Evolutionary conservation across 2,113 vertebrate species (phyloP).

Genomic region (Psittacara wagleri): DNA sequence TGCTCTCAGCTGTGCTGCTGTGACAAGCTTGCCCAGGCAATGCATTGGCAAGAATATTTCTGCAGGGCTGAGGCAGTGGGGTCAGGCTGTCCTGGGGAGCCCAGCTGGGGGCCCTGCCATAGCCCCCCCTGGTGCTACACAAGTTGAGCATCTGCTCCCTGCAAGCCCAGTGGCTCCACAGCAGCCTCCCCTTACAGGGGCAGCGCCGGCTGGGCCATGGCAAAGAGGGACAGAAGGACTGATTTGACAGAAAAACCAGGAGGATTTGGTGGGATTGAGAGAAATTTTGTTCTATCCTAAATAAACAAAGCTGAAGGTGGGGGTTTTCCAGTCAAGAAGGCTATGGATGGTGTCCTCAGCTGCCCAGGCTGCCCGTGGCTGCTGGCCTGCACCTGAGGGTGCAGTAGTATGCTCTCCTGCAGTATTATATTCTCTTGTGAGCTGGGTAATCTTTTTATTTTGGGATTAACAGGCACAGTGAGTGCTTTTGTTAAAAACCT

Average conservation of each 20-base stretch:
- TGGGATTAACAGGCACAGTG: neutral
- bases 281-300: neutral
- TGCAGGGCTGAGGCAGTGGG: fast-evolving
- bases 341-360: fast-evolving
- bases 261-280: neutral
- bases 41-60: neutral
- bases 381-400: fast-evolving
- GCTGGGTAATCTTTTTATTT: neutral
- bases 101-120: fast-evolving
- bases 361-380: fast-evolving
- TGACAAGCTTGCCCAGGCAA: neutral
- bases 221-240: neutral
- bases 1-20: too few relatives aligned
- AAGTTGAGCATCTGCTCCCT: too few relatives aligned
- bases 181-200: neutral
- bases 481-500: neutral
- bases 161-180: neutral
- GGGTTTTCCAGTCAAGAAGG: neutral
- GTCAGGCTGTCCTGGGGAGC: neutral
- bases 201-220: fast-evolving
- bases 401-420: neutral
- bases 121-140: too few relatives aligned
- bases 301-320: neutral
- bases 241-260: neutral
- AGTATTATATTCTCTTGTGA: neutral